Percentiles rank a stretch among this genome's conserved stretches.
phyloP scores from a whole-genome alignment of 2,888 invertebrate species.

The Conomelus anceps region DNA sequence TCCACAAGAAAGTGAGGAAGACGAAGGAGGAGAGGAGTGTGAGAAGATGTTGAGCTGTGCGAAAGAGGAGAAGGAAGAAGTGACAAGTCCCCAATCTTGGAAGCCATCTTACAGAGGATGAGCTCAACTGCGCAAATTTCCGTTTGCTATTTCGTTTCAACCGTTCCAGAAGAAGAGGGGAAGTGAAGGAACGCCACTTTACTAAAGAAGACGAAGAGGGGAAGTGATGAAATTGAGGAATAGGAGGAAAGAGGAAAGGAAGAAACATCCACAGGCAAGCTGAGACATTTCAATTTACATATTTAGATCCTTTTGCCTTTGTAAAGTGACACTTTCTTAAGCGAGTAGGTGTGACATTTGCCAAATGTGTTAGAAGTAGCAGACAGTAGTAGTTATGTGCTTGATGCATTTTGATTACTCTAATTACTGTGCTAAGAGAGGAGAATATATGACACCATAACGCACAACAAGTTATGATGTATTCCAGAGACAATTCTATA shows the following conservation, averaged over 20 bases:
- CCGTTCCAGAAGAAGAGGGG: not conserved
- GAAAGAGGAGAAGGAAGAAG: not conserved
- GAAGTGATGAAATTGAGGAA: not conserved
- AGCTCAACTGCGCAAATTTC: not conserved
- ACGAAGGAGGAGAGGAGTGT: not conserved
- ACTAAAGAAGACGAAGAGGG: not conserved
- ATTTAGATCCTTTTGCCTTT: not conserved
- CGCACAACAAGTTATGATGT: not conserved
- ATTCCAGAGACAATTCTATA: not conserved
- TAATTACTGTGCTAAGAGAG: not conserved
- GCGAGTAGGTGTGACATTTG: not conserved
- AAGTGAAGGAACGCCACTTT: not conserved
- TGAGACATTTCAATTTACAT: not conserved
- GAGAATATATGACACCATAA: not conserved
- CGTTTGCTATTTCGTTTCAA: not conserved
- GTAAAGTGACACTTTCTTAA: not conserved
- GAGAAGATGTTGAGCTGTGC: not conserved
- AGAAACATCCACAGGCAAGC: too few relatives aligned
- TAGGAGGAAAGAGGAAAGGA: not conserved
- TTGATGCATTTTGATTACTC: not conserved
- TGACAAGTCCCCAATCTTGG: not conserved
- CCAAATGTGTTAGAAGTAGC: not conserved
- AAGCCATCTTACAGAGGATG: not conserved
- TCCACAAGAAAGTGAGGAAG: not conserved
- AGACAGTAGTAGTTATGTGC: not conserved